Evolutionary conservation across 2,797 vertebrate species (phyloP).

Genomic region (Galagoides demidoff): DNA sequence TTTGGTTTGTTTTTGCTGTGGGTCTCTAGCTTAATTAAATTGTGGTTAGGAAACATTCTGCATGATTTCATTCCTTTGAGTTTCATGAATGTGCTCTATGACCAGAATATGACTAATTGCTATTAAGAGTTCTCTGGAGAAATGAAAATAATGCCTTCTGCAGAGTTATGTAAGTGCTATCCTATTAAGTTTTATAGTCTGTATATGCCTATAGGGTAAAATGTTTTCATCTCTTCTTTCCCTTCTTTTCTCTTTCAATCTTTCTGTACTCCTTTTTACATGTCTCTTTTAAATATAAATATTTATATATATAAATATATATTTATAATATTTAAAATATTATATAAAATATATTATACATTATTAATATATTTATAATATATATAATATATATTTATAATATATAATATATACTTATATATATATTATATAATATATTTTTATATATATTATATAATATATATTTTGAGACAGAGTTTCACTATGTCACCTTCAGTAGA

Average conservation of each 20-base stretch:
- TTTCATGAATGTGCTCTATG: neutral
- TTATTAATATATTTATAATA: too few species aligned
- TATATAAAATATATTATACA: too few species aligned
- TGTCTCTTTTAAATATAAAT: neutral
- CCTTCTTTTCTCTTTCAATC: neutral
- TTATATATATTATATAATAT: too few species aligned
- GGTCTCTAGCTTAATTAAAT: neutral
- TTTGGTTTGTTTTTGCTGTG: neutral
- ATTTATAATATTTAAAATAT: too few species aligned
- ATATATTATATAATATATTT: too few species aligned
- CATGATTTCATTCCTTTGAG: neutral
- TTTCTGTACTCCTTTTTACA: neutral
- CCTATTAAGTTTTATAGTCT: neutral
- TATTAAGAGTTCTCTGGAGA: neutral
- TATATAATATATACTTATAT: too few species aligned
- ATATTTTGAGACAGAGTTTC: too few species aligned
- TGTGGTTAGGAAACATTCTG: neutral
- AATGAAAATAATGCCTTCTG: neutral
- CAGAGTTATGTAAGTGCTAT: neutral
- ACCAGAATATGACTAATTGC: neutral
- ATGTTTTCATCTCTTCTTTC: neutral
- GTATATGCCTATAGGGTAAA: neutral
- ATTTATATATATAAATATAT: too few species aligned
- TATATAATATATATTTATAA: too few species aligned
- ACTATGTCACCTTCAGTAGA: too few species aligned